Conservation (phyloP, 2,797 vertebrate species). For the Cetoscarus ocellatus region DNA sequence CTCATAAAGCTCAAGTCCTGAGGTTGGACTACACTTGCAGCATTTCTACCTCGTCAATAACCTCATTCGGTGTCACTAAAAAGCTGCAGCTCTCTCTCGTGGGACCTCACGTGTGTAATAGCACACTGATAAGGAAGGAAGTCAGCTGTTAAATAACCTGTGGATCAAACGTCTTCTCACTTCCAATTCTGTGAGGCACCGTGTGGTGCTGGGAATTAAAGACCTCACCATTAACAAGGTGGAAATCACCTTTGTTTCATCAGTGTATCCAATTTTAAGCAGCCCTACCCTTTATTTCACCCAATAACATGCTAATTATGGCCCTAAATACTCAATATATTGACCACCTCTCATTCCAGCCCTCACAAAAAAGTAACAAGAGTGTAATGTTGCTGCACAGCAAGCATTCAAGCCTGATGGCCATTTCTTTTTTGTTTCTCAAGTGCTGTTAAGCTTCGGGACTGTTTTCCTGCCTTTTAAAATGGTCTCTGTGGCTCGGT, state of each 20-base stretch:
- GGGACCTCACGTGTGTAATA: conserved; percentile 16
- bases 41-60: neutral
- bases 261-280: neutral
- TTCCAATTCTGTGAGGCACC: conserved; percentile 34
- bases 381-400: too few species aligned
- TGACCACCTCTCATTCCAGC: too few species aligned
- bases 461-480: too few species aligned
- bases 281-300: neutral
- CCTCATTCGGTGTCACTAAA: conserved; percentile 2
- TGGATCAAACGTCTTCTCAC: conserved; percentile 42
- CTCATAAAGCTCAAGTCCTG: too few species aligned
- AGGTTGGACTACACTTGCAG: neutral
- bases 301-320: neutral
- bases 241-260: neutral
- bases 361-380: too few species aligned
- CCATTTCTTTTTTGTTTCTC: too few species aligned
- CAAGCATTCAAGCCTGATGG: too few species aligned
- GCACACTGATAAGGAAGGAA: conserved; percentile 31
- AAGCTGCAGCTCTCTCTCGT: conserved; percentile 1
- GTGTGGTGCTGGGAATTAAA: conserved; percentile 29
- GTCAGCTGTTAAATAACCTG: conserved; percentile 45
- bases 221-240: conserved; percentile 4
- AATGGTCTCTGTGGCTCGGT: too few species aligned
- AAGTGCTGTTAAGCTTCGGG: too few species aligned
- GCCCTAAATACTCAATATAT: neutral